These are phyloP conservation scores for Calameuta filiformis DNA, from an alignment of 2,888 invertebrate species.

Conservation along the genomic window DNA sequence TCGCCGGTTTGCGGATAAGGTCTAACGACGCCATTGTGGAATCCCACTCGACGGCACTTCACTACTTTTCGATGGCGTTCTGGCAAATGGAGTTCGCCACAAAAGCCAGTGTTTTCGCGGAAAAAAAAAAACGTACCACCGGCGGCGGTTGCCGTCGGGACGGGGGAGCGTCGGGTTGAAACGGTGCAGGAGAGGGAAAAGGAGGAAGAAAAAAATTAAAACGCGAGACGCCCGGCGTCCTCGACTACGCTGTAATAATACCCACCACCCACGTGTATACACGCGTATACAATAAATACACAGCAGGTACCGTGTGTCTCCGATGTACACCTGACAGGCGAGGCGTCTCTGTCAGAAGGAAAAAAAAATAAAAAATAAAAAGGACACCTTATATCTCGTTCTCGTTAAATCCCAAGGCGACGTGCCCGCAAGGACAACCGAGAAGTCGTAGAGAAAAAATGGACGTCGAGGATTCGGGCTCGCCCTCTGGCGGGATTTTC, in stretches of 20 bases:
- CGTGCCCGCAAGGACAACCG: background rate
- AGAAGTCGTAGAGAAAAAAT: background rate
- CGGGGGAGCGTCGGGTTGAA: background rate
- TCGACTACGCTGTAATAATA: background rate
- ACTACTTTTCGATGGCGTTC: conserved; percentile 40
- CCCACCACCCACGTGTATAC: background rate
- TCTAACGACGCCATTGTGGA: conserved; percentile 53
- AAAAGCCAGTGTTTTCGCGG: conserved; percentile 7
- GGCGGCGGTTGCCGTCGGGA: background rate
- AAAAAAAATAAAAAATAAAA: background rate
- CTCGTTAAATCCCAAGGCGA: background rate
- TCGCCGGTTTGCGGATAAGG: conserved; percentile 43
- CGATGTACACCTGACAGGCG: background rate
- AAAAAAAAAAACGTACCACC: background rate
- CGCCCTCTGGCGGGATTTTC: background rate
- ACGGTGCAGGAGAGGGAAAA: background rate
- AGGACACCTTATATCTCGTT: background rate
- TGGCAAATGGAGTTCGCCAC: conserved; percentile 26
- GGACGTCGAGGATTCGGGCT: background rate
- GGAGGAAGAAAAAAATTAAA: background rate
- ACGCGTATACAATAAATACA: background rate
- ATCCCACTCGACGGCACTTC: conserved; percentile 46
- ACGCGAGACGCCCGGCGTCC: background rate
- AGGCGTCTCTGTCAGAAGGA: background rate
- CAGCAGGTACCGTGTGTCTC: background rate